Percentiles rank a stretch among this genome's conserved stretches.
phyloP scores from a whole-genome alignment of 2,113 vertebrate genomes.

The Upupa epops region DNA sequence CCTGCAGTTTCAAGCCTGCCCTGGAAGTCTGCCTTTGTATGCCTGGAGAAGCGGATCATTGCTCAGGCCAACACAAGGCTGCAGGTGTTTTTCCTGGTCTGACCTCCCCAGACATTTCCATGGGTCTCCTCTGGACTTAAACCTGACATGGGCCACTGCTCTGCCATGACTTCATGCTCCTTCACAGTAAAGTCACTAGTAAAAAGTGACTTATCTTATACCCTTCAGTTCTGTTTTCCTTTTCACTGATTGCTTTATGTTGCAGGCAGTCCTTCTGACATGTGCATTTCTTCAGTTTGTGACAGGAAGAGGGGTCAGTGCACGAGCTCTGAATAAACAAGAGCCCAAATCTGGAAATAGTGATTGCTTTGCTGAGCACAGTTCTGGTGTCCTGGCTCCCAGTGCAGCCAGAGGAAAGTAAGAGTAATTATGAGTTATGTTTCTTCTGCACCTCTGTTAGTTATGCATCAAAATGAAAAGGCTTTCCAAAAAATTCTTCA shows the following conservation, averaged over 20 bases:
- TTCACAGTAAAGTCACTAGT: neutral
- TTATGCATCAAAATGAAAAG: neutral
- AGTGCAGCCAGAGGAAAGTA: neutral
- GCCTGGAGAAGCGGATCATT: neutral
- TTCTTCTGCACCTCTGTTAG: neutral
- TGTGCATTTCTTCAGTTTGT: constrained; percentile 23
- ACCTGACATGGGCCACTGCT: neutral
- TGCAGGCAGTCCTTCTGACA: constrained; percentile 26
- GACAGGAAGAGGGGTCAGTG: constrained; percentile 25
- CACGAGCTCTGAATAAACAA: neutral
- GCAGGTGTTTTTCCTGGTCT: neutral
- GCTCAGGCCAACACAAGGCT: neutral
- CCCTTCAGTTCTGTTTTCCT: neutral
- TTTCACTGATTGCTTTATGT: neutral
- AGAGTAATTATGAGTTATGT: neutral
- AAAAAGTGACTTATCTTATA: neutral
- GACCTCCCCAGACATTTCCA: neutral
- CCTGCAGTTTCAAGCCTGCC: accelerated
- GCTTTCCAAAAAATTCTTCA: neutral
- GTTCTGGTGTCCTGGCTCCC: neutral
- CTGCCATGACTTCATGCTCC: neutral
- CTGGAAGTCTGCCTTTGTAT: neutral
- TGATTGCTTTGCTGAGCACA: neutral
- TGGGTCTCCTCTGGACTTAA: neutral
- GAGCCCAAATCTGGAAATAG: neutral